These are phyloP conservation scores for Apamea crenata DNA, from an alignment of 2,888 invertebrate species.

Conservation along the genomic window DNA sequence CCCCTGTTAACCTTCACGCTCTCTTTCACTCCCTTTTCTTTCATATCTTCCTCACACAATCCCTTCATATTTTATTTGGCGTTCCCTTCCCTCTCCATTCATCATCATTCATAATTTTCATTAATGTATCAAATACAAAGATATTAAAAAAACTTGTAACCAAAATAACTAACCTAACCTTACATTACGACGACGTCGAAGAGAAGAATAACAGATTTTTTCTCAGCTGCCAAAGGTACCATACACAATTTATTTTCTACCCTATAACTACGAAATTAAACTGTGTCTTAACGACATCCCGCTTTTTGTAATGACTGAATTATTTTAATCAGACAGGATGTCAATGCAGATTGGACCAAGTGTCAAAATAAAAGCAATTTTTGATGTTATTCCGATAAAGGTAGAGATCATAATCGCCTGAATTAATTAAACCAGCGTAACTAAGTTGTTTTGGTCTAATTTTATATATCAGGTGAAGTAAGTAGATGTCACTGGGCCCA, in stretches of 20 bases:
- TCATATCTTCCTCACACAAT: neutral
- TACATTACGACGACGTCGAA: neutral
- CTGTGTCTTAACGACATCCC: neutral
- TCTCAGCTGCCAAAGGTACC: neutral
- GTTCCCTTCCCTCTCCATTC: neutral
- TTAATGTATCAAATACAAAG: neutral
- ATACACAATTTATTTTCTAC: neutral
- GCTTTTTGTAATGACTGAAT: slow-evolving; percentile 36
- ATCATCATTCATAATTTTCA: neutral
- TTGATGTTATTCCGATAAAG: slow-evolving; percentile 39
- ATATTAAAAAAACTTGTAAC: neutral
- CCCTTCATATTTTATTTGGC: neutral
- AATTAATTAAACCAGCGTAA: slow-evolving; percentile 45
- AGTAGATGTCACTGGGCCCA: slow-evolving; percentile 46
- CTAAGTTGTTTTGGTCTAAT: slow-evolving; percentile 51
- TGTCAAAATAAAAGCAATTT: slow-evolving; percentile 33
- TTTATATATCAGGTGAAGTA: slow-evolving; percentile 37
- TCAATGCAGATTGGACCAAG: slow-evolving; percentile 26
- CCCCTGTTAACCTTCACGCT: too few relatives aligned
- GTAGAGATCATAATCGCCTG: slow-evolving; percentile 50
- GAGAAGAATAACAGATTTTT: neutral
- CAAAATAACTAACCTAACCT: neutral
- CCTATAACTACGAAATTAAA: slow-evolving; percentile 1
- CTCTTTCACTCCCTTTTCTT: neutral
- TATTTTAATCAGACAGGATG: slow-evolving; percentile 48